Conservation (phyloP, 2,113 vertebrate genomes). For the Strix uralensis region DNA sequence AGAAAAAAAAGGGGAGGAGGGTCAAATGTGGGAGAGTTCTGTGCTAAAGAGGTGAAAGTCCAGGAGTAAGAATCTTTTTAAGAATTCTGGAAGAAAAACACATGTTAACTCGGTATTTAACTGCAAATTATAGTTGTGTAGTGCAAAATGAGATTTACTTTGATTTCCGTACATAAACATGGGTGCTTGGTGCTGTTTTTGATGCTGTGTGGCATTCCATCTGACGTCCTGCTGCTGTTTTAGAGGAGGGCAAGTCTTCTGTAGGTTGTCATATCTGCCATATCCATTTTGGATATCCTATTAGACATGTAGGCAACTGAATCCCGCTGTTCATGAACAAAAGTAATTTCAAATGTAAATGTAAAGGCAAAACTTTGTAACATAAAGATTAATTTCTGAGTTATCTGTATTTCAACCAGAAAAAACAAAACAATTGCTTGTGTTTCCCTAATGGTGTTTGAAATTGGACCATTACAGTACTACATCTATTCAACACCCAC, state of each 20-base stretch:
- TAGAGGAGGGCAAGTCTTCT: neutral
- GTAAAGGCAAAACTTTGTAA: neutral
- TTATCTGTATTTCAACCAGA: neutral
- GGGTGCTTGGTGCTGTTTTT: neutral
- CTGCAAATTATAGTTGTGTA: neutral
- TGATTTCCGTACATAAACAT: neutral
- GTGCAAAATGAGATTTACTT: neutral
- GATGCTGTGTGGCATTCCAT: neutral
- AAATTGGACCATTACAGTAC: accelerated
- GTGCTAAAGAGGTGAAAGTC: neutral
- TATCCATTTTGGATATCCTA: neutral
- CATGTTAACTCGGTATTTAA: neutral
- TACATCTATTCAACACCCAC: accelerated
- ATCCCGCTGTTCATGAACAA: neutral
- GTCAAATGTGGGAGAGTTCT: neutral
- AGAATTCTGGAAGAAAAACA: neutral
- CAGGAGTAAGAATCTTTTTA: neutral
- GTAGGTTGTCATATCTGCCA: accelerated
- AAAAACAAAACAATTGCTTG: neutral
- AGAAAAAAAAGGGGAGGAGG: no score
- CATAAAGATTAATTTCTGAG: neutral
- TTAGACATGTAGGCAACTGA: neutral
- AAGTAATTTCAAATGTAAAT: neutral
- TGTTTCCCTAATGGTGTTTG: neutral
- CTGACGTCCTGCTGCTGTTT: neutral